Percentiles rank a stretch among this genome's conserved stretches.
These are phyloP conservation scores for Leptopilina clavipes DNA, from an alignment of 1,140 invertebrate genomes.

Conservation along the genomic window DNA sequence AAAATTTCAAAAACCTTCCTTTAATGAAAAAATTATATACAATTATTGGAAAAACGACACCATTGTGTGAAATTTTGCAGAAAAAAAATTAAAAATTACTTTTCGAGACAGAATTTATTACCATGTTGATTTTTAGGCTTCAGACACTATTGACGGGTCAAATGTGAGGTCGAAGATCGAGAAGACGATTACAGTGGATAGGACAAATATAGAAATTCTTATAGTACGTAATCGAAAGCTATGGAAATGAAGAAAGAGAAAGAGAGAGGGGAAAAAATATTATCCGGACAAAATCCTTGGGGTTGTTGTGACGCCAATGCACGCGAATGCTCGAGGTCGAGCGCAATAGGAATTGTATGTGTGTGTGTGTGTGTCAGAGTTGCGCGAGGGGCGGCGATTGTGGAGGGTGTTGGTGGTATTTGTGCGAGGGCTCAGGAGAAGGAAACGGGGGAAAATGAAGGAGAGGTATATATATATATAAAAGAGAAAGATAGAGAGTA, in stretches of 20 bases:
- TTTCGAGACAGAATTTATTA: no score
- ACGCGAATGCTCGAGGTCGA: slow-evolving; percentile 55
- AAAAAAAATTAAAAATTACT: no score
- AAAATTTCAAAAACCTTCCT: no score
- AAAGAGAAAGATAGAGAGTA: slow-evolving; percentile 36
- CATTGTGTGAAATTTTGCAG: no score
- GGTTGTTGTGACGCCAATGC: slow-evolving; percentile 54
- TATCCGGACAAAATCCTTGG: slow-evolving; percentile 30
- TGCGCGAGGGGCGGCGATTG: slow-evolving; percentile 39
- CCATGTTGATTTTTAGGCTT: no score
- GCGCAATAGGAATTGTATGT: slow-evolving; percentile 36
- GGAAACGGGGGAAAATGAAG: slow-evolving; percentile 49
- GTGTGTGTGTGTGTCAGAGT: not conserved
- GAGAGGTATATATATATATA: slow-evolving; percentile 35
- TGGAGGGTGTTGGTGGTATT: slow-evolving; percentile 30
- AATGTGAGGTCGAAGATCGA: slow-evolving; percentile 27
- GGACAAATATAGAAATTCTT: slow-evolving; percentile 7
- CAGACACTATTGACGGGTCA: not conserved
- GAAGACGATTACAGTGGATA: not conserved
- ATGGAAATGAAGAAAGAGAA: not conserved
- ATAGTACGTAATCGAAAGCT: slow-evolving; percentile 17
- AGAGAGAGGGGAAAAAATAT: slow-evolving; percentile 15
- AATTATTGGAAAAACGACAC: no score
- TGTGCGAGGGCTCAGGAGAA: slow-evolving; percentile 44
- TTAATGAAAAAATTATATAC: no score